Base-by-base conservation (phyloP, 1,140 invertebrate genomes). In the Hycleus phaleratus region DNA sequence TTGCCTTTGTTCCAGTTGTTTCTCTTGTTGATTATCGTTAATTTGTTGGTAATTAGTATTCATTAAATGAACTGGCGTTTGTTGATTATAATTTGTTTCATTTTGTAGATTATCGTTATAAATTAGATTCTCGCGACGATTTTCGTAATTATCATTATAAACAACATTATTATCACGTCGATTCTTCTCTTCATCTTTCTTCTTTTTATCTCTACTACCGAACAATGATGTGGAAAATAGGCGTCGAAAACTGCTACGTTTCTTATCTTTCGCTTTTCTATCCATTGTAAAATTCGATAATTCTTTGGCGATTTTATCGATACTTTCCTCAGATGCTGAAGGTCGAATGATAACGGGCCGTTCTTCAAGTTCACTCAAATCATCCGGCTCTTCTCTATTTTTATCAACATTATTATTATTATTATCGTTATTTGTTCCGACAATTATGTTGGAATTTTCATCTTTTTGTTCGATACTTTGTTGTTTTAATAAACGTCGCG, bases 31-130 rank as follows among this genome's bases (percentile, higher is more conserved):
- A 18, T 47, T 38, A 10, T 38, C 43, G 24, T 25, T 40, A 8
- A 49, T 56, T 10, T 51, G 57, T 10, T 62, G 42, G 32, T 39
- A 43, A 43, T 55, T 46, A 24, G n/a, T 47, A 8, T 59, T 55
- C 18, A 45, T 52, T 9, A 25, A 7, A 5, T 32, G 39, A 25
- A 59, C 12, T 12, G 69, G 57, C 2, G 61, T 40, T 9, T 67
- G 49, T 60, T 68, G 60, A 42, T 49, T 61, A 45, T 38, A 52
- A 58, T 60, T 61, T 4, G 62, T 58, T 57, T 71, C 66, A 53
- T 73, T 73, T 45, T 71, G 64, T 4, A 61, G 60, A 49, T 70
- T 71, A 54, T 70, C 69, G 18, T 54, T 60, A 26, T 66, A 61
- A 3, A 63, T 59, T 3, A 44, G 56, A 53, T 58, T 63, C 7